Evolutionary conservation across 2,113 vertebrate genomes (phyloP), one percentile per base, ranked within the genome.

Genomic region (Anoplopoma fimbria): DNA sequence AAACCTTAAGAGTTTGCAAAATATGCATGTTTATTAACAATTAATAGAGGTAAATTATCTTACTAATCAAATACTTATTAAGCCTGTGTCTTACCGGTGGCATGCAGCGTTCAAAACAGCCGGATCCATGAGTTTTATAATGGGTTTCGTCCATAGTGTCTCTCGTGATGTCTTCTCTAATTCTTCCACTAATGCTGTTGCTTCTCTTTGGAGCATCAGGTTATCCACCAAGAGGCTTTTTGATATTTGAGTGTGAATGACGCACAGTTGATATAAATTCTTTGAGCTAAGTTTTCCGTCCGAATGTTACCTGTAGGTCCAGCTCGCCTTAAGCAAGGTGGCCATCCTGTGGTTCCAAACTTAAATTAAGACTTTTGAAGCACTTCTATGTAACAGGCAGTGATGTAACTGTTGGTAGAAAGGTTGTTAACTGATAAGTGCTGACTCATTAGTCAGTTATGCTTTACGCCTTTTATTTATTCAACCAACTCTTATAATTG

Each of bases 71-170:
- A 78, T 68, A 61, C 2, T 0, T 69, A 53, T 69, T 62, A 78
- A 85, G 55, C 42, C 10, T 49, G 53, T 49, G 49, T 80, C 97
- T 96, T 96, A 98, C 97, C 74, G 93, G 95, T 40, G 96, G 94
- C 38, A 92, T 87, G 74, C 93, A 90, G 75, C 89, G 94, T 83
- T 97, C 95, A 69, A 94, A 84, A 82, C 95, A 96, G 3, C 95
- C 94, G 45, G 95, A 95, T 79, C 96, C 96, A 67, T 75, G 93
- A 73, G 91, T 84, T 70, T 92, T 91, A 80, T 96, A 94, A 73
- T 94, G 96, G 77, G 93, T 91, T 93, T 97, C 96, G 84, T 96
- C 96, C 58, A 91, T 93, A 40, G 74, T 91, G 75, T 94, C 95
- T 53, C 85, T 91, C 95, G 96, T 97, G 89, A 53, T 83, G 83